Percentiles rank a stretch among this genome's conserved stretches.
Conservation (phyloP, 2,113 vertebrate genomes). For the Neolamprologus hecqui region DNA sequence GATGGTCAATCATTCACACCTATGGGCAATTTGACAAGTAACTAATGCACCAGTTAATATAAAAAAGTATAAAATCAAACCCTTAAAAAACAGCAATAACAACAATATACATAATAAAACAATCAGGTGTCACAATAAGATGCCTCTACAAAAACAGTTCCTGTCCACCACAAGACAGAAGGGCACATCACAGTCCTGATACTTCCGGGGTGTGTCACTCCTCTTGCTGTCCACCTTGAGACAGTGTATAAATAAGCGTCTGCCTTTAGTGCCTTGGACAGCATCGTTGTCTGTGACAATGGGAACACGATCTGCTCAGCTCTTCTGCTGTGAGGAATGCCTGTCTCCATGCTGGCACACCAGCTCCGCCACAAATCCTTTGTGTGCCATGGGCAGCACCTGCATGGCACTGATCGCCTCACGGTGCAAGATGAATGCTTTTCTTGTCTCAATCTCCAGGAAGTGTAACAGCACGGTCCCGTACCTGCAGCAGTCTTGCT, state of each 20-base stretch:
- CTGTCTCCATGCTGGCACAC: not conserved
- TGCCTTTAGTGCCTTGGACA: fast-evolving
- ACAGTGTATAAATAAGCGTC: fast-evolving
- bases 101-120: not conserved
- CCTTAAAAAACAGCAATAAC: not conserved
- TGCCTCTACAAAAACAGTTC: not conserved
- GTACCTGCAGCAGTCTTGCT: not conserved
- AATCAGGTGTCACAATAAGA: not conserved
- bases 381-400: not conserved
- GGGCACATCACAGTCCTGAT: not conserved
- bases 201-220: not conserved
- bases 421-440: not conserved
- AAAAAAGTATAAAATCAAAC: fast-evolving
- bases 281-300: not conserved
- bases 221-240: not conserved
- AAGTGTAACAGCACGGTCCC: not conserved
- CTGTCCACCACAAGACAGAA: not conserved
- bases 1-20: not conserved
- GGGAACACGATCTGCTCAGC: not conserved
- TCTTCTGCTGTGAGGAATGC: not conserved
- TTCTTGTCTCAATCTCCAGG: not conserved
- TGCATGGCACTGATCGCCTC: not conserved
- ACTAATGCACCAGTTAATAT: not conserved
- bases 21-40: not conserved
- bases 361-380: not conserved